Evolutionary conservation across 1,140 invertebrate genomes (phyloP).

Genomic region (Gonatopus flavifemur): DNA sequence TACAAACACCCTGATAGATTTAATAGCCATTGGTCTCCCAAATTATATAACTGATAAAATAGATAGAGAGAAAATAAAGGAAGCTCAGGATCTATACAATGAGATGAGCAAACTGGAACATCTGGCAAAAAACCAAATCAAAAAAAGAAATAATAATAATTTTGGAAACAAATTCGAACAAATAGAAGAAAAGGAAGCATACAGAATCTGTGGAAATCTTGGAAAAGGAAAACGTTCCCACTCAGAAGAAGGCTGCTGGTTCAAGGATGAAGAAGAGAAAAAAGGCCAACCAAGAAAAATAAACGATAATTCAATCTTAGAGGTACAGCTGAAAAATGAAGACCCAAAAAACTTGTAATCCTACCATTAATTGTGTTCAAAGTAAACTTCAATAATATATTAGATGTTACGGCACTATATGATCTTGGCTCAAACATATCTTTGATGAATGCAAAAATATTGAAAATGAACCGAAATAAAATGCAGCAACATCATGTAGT

Average conservation of each 20-base stretch:
- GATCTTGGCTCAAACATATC: neutral
- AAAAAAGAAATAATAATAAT: neutral
- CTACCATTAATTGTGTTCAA: neutral
- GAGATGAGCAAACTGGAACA: neutral
- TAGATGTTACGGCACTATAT: neutral
- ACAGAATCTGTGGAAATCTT: neutral
- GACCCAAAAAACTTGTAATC: neutral
- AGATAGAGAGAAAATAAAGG: neutral
- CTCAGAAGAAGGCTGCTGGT: neutral
- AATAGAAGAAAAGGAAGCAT: neutral
- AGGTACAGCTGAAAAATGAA: neutral
- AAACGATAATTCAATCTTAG: neutral
- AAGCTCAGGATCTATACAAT: neutral
- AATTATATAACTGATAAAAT: neutral
- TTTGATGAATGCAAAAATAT: neutral
- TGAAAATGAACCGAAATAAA: neutral
- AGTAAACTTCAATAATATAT: neutral
- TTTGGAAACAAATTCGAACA: neutral
- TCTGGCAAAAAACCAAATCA: neutral
- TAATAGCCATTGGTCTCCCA: neutral
- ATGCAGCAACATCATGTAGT: neutral
- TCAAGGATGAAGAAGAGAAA: neutral
- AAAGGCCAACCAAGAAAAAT: neutral
- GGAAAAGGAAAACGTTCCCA: neutral
- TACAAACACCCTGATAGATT: neutral